Percentiles rank a stretch among this genome's conserved stretches.
These are phyloP conservation scores for Thamnophis elegans DNA, from an alignment of 2,797 vertebrate species.

Conservation along the genomic window DNA sequence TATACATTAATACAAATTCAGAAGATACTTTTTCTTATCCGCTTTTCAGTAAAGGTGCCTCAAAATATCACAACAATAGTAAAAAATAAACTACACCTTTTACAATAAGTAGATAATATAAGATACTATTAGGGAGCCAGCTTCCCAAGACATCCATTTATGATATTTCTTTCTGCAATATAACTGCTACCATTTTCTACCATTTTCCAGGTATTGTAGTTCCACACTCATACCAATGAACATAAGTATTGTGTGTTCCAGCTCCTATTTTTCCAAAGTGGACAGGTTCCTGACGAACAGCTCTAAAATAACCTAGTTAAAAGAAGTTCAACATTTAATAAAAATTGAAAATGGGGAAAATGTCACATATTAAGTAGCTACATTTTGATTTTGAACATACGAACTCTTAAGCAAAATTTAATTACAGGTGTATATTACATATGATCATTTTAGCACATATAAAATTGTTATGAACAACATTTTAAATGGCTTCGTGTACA, in stretches of 20 bases:
- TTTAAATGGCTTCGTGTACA: neutral
- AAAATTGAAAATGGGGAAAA: neutral
- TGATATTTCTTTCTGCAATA: conserved; percentile 70
- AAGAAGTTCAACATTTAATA: conserved; percentile 3
- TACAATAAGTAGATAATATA: conserved; percentile 76
- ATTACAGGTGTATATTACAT: neutral
- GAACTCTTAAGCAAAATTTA: neutral
- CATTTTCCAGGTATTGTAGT: conserved; percentile 96
- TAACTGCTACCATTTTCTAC: conserved; percentile 73
- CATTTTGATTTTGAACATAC: neutral
- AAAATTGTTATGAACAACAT: neutral
- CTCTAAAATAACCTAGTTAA: conserved; percentile 86
- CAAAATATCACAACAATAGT: conserved; percentile 83
- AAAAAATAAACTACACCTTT: conserved; percentile 89
- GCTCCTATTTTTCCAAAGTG: conserved; percentile 92
- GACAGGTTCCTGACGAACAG: conserved; percentile 92
- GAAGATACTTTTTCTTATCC: conserved; percentile 49
- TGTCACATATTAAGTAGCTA: neutral
- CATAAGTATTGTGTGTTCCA: conserved; percentile 87
- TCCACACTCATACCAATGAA: conserved; percentile 97
- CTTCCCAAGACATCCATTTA: conserved; percentile 87
- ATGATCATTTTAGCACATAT: neutral
- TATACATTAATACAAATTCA: conserved; percentile 36
- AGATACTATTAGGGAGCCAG: conserved; percentile 91
- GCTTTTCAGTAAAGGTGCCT: conserved; percentile 69